phyloP scores from a whole-genome alignment of 2,797 vertebrate species.

The Sphaeramia orbicularis region DNA sequence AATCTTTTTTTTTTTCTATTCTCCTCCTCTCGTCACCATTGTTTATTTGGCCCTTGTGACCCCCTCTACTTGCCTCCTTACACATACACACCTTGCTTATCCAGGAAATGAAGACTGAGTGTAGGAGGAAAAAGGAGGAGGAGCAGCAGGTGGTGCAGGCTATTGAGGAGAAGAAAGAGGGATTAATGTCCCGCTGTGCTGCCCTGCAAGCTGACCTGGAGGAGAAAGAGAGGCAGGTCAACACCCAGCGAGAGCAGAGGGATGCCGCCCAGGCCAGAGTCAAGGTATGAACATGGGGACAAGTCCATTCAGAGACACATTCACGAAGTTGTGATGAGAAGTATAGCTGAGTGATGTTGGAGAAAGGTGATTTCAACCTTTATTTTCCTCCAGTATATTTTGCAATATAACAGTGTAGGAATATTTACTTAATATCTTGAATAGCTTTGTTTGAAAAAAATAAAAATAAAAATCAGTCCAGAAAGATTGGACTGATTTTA shows the following conservation, averaged over 20 bases:
- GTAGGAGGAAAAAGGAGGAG: constrained; percentile 87
- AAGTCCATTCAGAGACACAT: constrained; percentile 33
- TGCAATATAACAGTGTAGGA: too few species aligned
- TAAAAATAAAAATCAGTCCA: too few species aligned
- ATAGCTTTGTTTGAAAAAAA: too few species aligned
- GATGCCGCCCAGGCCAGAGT: constrained; percentile 86
- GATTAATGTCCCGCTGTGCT: constrained; percentile 88
- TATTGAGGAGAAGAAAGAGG: constrained; percentile 91
- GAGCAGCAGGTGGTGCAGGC: constrained; percentile 84
- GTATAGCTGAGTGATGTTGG: constrained; percentile 1
- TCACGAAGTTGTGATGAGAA: background rate
- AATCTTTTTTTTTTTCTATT: constrained; percentile 58
- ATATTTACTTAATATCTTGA: too few species aligned
- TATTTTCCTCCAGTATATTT: too few species aligned
- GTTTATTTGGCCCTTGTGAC: constrained; percentile 79
- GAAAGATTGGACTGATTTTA: too few species aligned
- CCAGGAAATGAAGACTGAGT: constrained; percentile 89
- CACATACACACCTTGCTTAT: constrained; percentile 47
- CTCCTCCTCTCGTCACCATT: constrained; percentile 61
- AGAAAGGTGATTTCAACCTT: background rate
- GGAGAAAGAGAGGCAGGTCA: constrained; percentile 90
- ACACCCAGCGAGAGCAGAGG: constrained; percentile 87
- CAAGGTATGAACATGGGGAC: constrained; percentile 85
- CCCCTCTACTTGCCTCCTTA: constrained; percentile 45
- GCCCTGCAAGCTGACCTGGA: constrained; percentile 93